A percentile compares a stretch with the other conserved stretches of the same genome.
phyloP scores from a whole-genome alignment of 2,113 vertebrate species.

The Bungarus multicinctus region DNA sequence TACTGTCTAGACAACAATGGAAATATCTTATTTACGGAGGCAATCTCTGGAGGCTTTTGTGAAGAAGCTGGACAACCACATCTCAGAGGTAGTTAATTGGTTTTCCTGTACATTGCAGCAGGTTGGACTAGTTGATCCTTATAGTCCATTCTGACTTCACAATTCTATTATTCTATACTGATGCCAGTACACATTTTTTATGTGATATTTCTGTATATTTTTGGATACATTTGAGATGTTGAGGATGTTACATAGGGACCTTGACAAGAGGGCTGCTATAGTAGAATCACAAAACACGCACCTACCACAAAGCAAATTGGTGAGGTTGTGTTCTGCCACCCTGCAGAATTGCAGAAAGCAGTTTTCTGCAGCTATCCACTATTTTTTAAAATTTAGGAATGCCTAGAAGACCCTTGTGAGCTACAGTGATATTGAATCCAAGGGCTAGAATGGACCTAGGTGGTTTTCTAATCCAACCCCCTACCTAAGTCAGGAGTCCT shows the following conservation, averaged over 20 bases:
- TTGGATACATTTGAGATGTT: background rate
- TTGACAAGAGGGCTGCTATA: background rate
- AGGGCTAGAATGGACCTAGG: too few relatives aligned
- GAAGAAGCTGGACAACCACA: background rate
- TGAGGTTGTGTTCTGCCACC: background rate
- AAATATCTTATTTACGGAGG: background rate
- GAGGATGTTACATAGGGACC: background rate
- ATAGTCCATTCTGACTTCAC: background rate
- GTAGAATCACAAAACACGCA: background rate
- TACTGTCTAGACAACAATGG: background rate
- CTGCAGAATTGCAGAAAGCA: background rate
- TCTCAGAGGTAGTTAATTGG: background rate
- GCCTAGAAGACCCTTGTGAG: background rate
- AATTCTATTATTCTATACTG: background rate
- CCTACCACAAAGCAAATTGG: background rate
- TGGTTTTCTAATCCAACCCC: too few relatives aligned
- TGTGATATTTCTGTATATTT: background rate
- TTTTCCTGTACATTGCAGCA: background rate
- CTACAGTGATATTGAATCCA: background rate
- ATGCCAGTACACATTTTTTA: background rate
- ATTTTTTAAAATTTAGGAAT: background rate
- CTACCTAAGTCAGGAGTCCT: too few relatives aligned
- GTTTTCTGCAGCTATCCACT: background rate
- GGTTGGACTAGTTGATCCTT: background rate
- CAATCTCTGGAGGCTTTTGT: background rate